phyloP scores from a whole-genome alignment of 2,113 vertebrate species.

The Silurus meridionalis region DNA sequence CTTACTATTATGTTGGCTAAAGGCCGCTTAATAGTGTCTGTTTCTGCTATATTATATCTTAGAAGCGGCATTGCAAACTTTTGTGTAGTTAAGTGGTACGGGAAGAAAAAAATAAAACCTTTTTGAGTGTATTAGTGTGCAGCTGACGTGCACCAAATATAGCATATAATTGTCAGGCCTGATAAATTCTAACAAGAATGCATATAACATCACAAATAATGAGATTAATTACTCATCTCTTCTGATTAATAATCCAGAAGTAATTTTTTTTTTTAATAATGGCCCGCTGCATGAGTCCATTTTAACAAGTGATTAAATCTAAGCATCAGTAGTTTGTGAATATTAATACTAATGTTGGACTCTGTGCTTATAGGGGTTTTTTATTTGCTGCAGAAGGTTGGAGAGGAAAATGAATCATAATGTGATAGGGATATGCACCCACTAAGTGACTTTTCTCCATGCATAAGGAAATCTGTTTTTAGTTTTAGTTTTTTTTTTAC shows the following conservation, averaged over 20 bases:
- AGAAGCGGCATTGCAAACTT: too few relatives aligned
- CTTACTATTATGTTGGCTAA: background rate
- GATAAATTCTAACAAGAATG: too few relatives aligned
- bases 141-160: background rate
- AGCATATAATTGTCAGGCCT: background rate
- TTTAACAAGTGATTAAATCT: background rate
- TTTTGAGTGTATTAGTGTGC: background rate
- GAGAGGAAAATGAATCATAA: constrained; percentile 3
- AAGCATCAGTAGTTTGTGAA: too few relatives aligned
- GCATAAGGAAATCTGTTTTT: constrained; percentile 8
- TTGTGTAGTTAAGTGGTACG: background rate
- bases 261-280: background rate
- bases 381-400: background rate
- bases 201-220: too few relatives aligned
- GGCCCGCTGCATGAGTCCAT: background rate
- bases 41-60: background rate
- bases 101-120: background rate
- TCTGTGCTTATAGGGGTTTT: background rate
- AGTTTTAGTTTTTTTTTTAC: background rate
- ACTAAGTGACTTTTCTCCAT: background rate
- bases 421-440: constrained; percentile 1
- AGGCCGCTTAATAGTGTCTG: background rate
- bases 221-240: background rate
- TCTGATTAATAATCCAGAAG: background rate
- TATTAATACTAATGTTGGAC: background rate